These are phyloP conservation scores for Edolisoma coerulescens DNA, from an alignment of 2,113 vertebrate species.

Conservation along the genomic window DNA sequence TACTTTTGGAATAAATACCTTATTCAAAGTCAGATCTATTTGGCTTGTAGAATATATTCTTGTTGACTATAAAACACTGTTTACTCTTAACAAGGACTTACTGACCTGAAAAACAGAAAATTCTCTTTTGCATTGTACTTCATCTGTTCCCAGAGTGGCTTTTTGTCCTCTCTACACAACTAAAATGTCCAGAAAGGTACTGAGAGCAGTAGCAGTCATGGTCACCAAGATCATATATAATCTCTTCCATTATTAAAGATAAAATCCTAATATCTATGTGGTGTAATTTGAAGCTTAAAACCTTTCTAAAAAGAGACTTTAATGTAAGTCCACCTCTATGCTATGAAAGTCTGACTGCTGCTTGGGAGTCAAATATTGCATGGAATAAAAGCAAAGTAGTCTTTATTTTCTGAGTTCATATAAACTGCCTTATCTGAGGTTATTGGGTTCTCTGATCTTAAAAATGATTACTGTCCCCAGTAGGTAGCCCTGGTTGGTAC, in stretches of 20 bases:
- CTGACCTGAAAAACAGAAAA: neutral
- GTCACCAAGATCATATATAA: neutral
- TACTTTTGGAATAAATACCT: neutral
- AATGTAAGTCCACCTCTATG: neutral
- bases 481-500: neutral
- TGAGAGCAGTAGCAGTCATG: neutral
- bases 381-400: neutral
- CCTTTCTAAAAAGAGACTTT: neutral
- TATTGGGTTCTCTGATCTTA: accelerated
- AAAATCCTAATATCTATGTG: neutral
- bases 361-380: neutral
- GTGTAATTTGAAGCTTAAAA: neutral
- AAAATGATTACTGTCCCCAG: neutral
- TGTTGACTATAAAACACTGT: neutral
- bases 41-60: neutral
- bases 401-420: neutral
- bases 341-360: neutral
- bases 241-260: neutral
- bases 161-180: neutral
- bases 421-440: neutral
- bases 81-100: neutral
- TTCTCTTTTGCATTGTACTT: neutral
- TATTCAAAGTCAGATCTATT: neutral
- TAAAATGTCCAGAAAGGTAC: neutral
- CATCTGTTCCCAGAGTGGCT: neutral